These are phyloP conservation scores for Diachasmimorpha longicaudata DNA, from an alignment of 1,140 invertebrate genomes.

Conservation along the genomic window DNA sequence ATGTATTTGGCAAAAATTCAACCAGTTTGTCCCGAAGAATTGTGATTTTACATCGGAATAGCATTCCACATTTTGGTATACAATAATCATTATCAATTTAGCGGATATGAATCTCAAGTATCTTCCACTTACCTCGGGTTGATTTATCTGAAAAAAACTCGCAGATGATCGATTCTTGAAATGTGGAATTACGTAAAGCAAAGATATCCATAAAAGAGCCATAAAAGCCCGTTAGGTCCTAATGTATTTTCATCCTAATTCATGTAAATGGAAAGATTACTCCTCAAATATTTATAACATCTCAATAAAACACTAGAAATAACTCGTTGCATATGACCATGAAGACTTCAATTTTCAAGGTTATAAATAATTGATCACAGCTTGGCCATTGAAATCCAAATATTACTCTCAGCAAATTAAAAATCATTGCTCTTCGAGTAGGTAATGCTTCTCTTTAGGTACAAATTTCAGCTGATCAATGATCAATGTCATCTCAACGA, in stretches of 20 bases:
- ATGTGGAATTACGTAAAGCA: background rate
- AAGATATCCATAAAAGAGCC: background rate
- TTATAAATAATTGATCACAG: slow-evolving; percentile 27
- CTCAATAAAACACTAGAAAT: slow-evolving; percentile 21
- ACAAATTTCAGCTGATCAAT: background rate
- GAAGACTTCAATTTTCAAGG: background rate
- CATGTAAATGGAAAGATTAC: background rate
- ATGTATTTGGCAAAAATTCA: background rate
- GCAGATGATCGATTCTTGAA: background rate
- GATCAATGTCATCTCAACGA: background rate
- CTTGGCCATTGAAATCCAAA: slow-evolving; percentile 7
- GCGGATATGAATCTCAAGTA: background rate
- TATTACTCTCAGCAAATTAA: background rate
- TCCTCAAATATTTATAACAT: background rate
- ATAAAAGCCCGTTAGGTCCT: background rate
- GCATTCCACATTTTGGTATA: background rate
- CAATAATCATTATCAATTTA: background rate
- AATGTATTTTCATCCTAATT: background rate
- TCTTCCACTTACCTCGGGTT: background rate
- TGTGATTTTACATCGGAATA: background rate
- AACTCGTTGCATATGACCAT: slow-evolving; percentile 20
- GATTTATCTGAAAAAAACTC: background rate
- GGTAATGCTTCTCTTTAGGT: background rate
- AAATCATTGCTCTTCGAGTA: background rate
- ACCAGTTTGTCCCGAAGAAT: background rate